phyloP scores from a whole-genome alignment of 2,113 vertebrate species.

The Psammodynastes pulverulentus region DNA sequence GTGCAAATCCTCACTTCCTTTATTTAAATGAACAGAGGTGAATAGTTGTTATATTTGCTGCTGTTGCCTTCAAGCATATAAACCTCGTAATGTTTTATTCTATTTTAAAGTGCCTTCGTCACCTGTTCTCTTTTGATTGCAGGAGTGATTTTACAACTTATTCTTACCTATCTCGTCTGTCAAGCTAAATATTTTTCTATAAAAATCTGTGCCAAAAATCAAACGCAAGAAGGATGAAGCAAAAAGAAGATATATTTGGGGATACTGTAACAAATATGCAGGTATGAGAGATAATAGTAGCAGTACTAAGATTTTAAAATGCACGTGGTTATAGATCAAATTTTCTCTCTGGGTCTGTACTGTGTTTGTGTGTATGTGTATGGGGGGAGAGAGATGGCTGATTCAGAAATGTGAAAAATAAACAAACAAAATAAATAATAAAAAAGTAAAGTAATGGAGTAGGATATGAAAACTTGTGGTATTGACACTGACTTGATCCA shows the following conservation, averaged over 20 bases:
- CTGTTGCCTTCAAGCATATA: neutral
- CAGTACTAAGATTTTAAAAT: neutral
- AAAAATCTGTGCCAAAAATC: neutral
- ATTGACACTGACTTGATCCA: neutral
- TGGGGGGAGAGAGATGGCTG: neutral
- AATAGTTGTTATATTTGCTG: neutral
- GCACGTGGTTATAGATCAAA: neutral
- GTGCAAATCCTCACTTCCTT: constrained; percentile 26
- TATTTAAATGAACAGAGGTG: constrained; percentile 13
- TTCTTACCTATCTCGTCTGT: neutral
- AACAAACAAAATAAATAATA: neutral
- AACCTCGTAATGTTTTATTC: neutral
- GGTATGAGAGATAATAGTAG: neutral
- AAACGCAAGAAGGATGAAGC: neutral
- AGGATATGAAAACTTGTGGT: neutral
- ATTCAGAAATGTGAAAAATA: neutral
- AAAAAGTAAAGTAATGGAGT: neutral
- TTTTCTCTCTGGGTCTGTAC: neutral
- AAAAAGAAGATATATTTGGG: neutral
- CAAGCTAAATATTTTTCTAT: neutral
- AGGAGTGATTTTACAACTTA: neutral
- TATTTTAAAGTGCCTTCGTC: neutral
- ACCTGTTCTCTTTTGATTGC: neutral
- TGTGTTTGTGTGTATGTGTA: neutral
- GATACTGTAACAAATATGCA: neutral